Conservation (phyloP, 2,888 invertebrate genomes). For the Campoletis raptor region DNA sequence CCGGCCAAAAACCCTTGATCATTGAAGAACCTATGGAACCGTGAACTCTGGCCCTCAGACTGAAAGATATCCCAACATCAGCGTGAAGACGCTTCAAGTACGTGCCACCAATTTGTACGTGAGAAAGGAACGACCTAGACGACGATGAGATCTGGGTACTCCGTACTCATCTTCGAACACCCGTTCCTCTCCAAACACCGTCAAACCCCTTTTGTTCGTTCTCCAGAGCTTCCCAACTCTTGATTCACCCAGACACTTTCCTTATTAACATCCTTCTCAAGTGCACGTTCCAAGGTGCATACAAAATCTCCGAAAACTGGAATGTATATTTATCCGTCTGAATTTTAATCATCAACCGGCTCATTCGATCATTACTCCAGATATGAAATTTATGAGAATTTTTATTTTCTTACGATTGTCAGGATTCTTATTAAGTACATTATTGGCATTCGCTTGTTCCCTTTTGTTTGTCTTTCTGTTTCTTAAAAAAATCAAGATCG, state of each 20-base stretch:
- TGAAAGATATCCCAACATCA: conserved; percentile 37
- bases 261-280: conserved; percentile 67
- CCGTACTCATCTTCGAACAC: conserved; percentile 44
- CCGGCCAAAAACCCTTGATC: conserved; percentile 24
- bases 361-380: neutral
- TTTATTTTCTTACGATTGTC: neutral
- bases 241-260: conserved; percentile 46
- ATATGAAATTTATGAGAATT: neutral
- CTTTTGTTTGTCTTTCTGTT: conserved; percentile 9
- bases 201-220: conserved; percentile 41
- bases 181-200: conserved; percentile 34
- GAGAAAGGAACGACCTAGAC: conserved; percentile 36
- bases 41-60: conserved; percentile 24
- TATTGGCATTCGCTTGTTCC: neutral
- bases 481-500: conserved; percentile 7
- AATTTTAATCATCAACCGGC: neutral
- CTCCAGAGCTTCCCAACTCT: conserved; percentile 26
- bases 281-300: conserved; percentile 41
- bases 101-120: conserved; percentile 60
- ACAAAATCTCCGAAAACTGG: conserved; percentile 20
- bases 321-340: neutral
- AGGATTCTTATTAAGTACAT: neutral
- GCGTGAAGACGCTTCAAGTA: conserved; percentile 39
- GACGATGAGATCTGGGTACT: conserved; percentile 33
- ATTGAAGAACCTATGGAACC: conserved; percentile 32